Evolutionary conservation across 2,113 vertebrate genomes (phyloP), one percentile per base, ranked within the genome.

Genomic region (Xyliphius kryptos): DNA sequence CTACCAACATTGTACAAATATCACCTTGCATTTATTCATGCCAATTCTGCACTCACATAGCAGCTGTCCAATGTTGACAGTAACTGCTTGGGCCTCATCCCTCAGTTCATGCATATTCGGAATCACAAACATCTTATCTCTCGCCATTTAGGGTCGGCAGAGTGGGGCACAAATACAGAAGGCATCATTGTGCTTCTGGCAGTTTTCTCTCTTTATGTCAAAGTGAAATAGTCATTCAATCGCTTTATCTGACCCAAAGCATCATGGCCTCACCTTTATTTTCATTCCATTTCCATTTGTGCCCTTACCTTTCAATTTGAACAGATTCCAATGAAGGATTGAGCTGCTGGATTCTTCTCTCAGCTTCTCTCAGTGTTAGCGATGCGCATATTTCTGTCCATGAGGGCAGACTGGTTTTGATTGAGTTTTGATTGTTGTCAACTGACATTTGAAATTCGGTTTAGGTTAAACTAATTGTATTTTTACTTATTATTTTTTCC

Each of bases 281-380:
- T 54, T 71, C 47, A 69, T 71, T 68, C 52, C 59, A 59, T 62
- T 73, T 68, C 51, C 70, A 64, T 71, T 69, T 17, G 40, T 69
- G 59, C 59, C 64, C 75, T 76, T 82, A 81, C 82, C 84, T 84
- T 87, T 87, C 84, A 81, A 84, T 88, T 83, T 77, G 80, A 77
- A 59, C 65, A 46, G 65, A 44, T 53, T 14, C 56, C 26, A 22
- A 67, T 53, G 79, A 78, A 73, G 84, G 79, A 82, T 77, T 77
- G 84, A 82, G 79, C 80, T 77, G 76, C 74, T 80, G 66, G 76
- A 77, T 26, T 68, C 75, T 79, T 78, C 79, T 41, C 80, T 73
- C 74, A 71, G 80, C 88, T 82, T 68, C 26, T 32, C 1, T 32
- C 26, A 32, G 26, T 32, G 26, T 32, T 32, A 32, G 26, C 7